Base-by-base conservation (phyloP, 2,113 vertebrate species). In the Corydoras maculifer region DNA sequence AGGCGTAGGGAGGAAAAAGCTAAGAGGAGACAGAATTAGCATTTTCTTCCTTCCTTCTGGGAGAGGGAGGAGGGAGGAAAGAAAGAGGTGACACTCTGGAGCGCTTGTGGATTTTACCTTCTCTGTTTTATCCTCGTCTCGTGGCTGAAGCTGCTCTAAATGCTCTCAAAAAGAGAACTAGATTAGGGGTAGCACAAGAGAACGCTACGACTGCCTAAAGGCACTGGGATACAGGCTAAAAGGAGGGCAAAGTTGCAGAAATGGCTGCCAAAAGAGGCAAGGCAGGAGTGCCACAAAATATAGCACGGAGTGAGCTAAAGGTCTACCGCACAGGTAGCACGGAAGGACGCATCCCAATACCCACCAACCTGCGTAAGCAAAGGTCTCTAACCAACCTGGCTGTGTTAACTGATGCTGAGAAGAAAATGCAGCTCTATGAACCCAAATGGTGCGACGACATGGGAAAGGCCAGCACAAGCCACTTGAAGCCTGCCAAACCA, bases 361-460 rank as follows among this genome's bases (percentile, higher is more conserved):
- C 89, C 58, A 91, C 93, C 77, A 94, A 87, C 81, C 93, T 98
- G 62, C 93, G 95, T 82, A 96, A 97, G 77, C 95, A 98, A 86
- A 92, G 93, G 80, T 98, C 95, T 1, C 92, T 98, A 80, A 98
- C 94, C 70, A 98, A 97, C 88, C 91, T 98, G 70, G 93, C 94
- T 12, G 92, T 98, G 60, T 91, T 97, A 78, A 98, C 95, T 0
- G 95, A 97, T 73, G 91, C 93, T 0, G 95, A 98, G 86, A 98
- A 98, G 79, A 98, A 98, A 89, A 86, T 94, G 86, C 95, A 96
- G 82, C 92, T 97, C 4, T 97, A 92, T 15, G 94, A 96, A 79
- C 94, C 93, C 54, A 92, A 92, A 77, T 97, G 95, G 95, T 94
- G 93, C 72, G 95, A 98, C 75, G 95, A 98, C 77, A 94, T 96